Base-by-base conservation (phyloP, 2,113 vertebrate genomes). In the Protobothrops mucrosquamatus region DNA sequence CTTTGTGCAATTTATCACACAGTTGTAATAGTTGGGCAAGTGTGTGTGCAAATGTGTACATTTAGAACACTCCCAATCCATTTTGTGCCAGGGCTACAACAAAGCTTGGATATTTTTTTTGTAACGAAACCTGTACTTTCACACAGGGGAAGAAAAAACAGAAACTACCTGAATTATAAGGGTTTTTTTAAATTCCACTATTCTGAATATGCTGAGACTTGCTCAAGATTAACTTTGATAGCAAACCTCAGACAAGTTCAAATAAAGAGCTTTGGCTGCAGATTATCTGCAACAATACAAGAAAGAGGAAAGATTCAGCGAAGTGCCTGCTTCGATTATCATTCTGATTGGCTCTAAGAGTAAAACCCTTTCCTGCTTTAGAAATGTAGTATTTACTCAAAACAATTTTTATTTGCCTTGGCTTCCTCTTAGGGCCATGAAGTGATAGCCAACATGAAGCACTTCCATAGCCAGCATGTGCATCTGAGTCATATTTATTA, bases 381-480 rank as follows among this genome's bases (percentile, higher is more conserved):
- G 96, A 97, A 97, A 97, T 97, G 96, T 96, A 95, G 94, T 96
- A 97, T 97, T 97, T 96, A 97, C 96, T 96, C 96, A 96, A 97
- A 96, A 97, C 96, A 96, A 95, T 96, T 96, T 97, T 97, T 97
- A 96, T 97, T 97, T 97, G 96, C 94, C 95, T 97, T 97, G 97
- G 97, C 96, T 94, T 94, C 91, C 90, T 96, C 93, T 94, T 97
- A 95, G 95, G 96, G 96, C 95, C 96, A 96, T 96, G 94, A 96
- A 96, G 94, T 94, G 95, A 96, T 96, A 96, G 96, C 96, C 97
- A 97, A 29, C 92, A 94, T 74, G 91, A 92, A 96, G 91, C 95
- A 94, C 96, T 97, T 97, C 96, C 95, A 96, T 90, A 96, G 96
- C 96, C 64, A 94, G 95, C 92, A 90, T 92, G 96, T 96, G 96